phyloP scores from a whole-genome alignment of 2,113 vertebrate genomes.

The Rhabdornis inornatus region DNA sequence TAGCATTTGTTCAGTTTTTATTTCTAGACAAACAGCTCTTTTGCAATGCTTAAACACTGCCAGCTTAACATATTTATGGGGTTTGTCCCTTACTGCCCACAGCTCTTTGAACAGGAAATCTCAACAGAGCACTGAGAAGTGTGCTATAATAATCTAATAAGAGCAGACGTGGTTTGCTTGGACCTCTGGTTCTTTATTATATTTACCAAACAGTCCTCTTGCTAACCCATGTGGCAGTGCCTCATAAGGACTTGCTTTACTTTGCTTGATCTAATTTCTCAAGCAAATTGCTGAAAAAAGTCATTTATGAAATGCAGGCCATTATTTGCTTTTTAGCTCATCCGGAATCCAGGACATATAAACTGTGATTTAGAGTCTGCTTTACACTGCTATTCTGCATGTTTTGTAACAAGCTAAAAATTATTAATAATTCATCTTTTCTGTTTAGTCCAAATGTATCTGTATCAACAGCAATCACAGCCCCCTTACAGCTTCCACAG shows the following conservation, averaged over 20 bases:
- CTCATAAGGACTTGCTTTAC: background rate
- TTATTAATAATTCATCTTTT: constrained; percentile 34
- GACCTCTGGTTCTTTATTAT: background rate
- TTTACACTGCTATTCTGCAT: background rate
- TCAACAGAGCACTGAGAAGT: background rate
- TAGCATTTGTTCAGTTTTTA: background rate
- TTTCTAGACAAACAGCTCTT: background rate
- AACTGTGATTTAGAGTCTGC: background rate
- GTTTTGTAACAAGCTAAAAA: constrained; percentile 31
- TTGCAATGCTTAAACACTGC: background rate
- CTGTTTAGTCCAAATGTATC: background rate
- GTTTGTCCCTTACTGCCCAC: background rate
- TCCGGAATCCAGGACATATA: constrained; percentile 29
- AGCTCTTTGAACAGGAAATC: background rate
- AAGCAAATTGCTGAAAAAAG: constrained; percentile 40
- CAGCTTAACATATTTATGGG: background rate
- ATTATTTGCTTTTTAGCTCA: constrained; percentile 44
- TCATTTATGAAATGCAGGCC: constrained; percentile 1
- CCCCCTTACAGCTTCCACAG: background rate
- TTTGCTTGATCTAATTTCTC: constrained; percentile 39
- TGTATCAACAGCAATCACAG: constrained; percentile 2
- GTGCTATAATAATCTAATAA: background rate
- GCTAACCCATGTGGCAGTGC: background rate
- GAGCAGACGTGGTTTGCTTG: background rate
- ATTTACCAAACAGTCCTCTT: background rate